Evolutionary conservation across 2,113 vertebrate species (phyloP).

Genomic region (Gambusia holbrooki): DNA sequence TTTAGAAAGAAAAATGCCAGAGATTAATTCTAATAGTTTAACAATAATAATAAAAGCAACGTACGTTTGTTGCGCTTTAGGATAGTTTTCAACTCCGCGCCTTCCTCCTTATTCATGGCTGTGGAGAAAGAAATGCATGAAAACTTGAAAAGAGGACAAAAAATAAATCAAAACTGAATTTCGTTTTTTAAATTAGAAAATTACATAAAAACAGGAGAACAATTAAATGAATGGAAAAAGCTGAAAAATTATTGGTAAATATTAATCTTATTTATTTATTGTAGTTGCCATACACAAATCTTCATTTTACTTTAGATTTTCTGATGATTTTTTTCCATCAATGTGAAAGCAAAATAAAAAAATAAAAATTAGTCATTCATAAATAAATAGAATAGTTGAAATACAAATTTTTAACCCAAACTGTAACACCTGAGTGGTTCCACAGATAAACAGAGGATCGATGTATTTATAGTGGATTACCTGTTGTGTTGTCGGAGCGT

Average conservation of each 20-base stretch:
- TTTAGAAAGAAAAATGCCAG: too few species aligned
- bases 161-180: background rate
- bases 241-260: background rate
- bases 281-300: too few species aligned
- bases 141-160: background rate
- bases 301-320: background rate
- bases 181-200: background rate
- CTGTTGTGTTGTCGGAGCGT: background rate
- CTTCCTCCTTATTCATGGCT: conserved; percentile 14
- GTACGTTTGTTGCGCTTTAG: conserved; percentile 68
- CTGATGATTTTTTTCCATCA: background rate
- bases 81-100: conserved; percentile 69
- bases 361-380: background rate
- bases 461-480: conserved; percentile 2
- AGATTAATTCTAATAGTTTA: too few species aligned
- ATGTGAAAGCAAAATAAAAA: background rate
- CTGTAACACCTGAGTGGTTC: background rate
- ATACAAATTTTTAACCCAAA: background rate
- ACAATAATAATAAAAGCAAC: background rate
- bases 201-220: too few species aligned
- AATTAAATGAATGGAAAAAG: too few species aligned
- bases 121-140: background rate
- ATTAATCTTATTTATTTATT: too few species aligned
- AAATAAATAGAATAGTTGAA: too few species aligned
- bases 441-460: background rate